Evolutionary conservation across 2,797 vertebrate genomes (phyloP).

Genomic region (Synanceia verrucosa): DNA sequence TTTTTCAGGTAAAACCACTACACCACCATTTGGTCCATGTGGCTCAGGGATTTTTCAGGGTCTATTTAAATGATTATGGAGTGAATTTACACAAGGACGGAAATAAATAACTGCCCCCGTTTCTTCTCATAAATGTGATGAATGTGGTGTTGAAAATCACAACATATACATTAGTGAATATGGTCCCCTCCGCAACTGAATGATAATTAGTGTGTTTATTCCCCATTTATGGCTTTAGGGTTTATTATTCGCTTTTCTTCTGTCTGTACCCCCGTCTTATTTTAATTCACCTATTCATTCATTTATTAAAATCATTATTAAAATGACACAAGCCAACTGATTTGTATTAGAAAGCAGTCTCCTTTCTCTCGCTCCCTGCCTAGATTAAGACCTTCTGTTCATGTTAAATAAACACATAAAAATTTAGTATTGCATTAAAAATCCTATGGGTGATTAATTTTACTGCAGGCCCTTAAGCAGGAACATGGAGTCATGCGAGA

Average conservation of each 20-base stretch:
- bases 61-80: constrained; percentile 63
- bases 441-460: constrained; percentile 99
- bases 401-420: constrained; percentile 98
- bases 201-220: constrained; percentile 94
- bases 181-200: constrained; percentile 90
- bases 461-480: constrained; percentile 96
- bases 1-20: neutral
- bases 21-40: neutral
- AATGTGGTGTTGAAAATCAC: constrained; percentile 61
- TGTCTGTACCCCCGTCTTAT: constrained; percentile 43
- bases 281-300: constrained; percentile 92
- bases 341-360: constrained; percentile 86
- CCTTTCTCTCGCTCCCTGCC: constrained; percentile 61
- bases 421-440: constrained; percentile 99
- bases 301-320: constrained; percentile 99
- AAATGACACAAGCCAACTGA: constrained; percentile 95
- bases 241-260: constrained; percentile 87
- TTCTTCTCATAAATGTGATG: constrained; percentile 68
- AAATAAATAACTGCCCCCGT: constrained; percentile 65
- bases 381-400: constrained; percentile 92
- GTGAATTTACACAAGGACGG: constrained; percentile 61
- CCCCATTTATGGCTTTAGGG: constrained; percentile 88
- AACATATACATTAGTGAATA: constrained; percentile 85
- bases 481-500: constrained; percentile 93
- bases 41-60: constrained; percentile 37